Evolutionary conservation across 2,888 invertebrate genomes (phyloP), one percentile per base, ranked within the genome.

Genomic region (Ethmia dodecea): DNA sequence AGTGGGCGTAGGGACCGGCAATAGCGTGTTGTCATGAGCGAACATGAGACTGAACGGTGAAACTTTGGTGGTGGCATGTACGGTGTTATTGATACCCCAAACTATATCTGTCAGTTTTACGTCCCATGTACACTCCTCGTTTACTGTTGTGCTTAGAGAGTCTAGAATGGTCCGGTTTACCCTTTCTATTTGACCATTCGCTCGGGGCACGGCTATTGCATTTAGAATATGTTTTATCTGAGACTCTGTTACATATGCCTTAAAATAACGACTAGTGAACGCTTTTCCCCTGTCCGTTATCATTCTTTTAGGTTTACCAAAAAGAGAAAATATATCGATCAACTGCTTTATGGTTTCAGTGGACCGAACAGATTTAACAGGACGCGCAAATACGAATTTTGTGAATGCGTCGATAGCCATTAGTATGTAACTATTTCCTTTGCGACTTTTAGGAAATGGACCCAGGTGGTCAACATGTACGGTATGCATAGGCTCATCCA

Each of bases 11-110:
- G n/a, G n/a, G n/a, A n/a, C n/a, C n/a, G n/a, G n/a, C n/a, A n/a
- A n/a, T n/a, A n/a, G n/a, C n/a, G n/a, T n/a, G n/a, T n/a, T n/a
- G n/a, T n/a, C n/a, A n/a, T n/a, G n/a, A n/a, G n/a, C n/a, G n/a
- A n/a, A n/a, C n/a, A n/a, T n/a, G n/a, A n/a, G n/a, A n/a, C n/a
- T n/a, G n/a, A n/a, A n/a, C n/a, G n/a, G n/a, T n/a, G n/a, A n/a
- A n/a, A n/a, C n/a, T n/a, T n/a, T n/a, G n/a, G n/a, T n/a, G n/a
- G n/a, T n/a, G n/a, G n/a, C n/a, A n/a, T n/a, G n/a, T n/a, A n/a
- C n/a, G 8, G 47, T 47, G 27, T 45, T 47, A 33, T 49, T 49
- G 8, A 49, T n/a, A 9, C 37, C 25, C 45, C 43, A 47, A 20
- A 45, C 40, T 10, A 44, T 5, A 13, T 39, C 28, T 5, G 12